phyloP scores from a whole-genome alignment of 2,797 vertebrate species.

The Cirrhinus molitorella region DNA sequence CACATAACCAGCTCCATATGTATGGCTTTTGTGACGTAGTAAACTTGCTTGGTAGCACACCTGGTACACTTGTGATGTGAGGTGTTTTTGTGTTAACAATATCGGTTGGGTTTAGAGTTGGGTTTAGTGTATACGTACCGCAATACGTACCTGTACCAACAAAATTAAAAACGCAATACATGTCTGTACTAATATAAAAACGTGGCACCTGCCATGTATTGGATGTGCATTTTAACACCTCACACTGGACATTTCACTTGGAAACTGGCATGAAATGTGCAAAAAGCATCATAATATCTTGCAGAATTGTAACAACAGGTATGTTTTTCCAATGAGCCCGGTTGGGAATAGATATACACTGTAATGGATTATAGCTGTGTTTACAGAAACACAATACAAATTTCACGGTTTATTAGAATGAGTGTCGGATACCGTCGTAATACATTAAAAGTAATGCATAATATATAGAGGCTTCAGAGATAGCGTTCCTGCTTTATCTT shows the following conservation, averaged over 20 bases:
- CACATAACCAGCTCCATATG: not conserved
- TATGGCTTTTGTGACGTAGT: not conserved
- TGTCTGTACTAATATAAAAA: not conserved
- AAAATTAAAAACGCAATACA: not conserved
- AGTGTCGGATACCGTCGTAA: not conserved
- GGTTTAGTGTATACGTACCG: no score
- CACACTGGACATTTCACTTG: not conserved
- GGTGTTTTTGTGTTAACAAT: not conserved
- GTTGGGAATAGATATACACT: not conserved
- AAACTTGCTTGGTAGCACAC: not conserved
- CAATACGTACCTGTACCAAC: no score
- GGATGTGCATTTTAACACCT: not conserved
- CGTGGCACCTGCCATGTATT: not conserved
- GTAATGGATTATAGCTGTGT: not conserved
- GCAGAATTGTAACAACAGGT: not conserved
- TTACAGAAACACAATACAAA: not conserved
- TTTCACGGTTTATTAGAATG: not conserved
- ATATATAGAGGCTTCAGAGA: slow-evolving; percentile 6
- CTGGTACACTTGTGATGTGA: not conserved
- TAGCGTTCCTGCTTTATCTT: not conserved
- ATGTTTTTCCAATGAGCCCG: not conserved
- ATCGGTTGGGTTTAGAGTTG: not conserved
- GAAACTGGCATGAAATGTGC: not conserved
- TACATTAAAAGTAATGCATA: not conserved
- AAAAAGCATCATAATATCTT: not conserved